Base-by-base conservation (phyloP, 2,113 vertebrate genomes). In the Proterorhinus semilunaris region DNA sequence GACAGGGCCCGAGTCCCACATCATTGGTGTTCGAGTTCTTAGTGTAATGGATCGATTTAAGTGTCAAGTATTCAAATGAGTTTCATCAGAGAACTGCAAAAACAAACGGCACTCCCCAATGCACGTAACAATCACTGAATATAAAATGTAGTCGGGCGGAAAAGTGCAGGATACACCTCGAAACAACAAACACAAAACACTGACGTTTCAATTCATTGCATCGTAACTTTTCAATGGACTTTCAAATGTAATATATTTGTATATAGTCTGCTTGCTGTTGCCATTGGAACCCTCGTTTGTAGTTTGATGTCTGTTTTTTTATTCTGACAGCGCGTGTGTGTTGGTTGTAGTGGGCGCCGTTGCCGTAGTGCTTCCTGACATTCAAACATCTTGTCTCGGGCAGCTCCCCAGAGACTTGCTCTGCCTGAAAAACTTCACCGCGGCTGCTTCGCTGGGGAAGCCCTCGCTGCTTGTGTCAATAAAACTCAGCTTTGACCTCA, bases 391-490 rank as follows among this genome's bases (percentile, higher is more conserved):
- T 62, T 62, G 59, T 45, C 43, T 44, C 8, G 59, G 43, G 59
- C 59, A 46, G 7, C 54, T 27, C 49, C 48, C 27, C 5, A 49
- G 64, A 68, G 45, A 65, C 53, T 48, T 45, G n/a, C 45, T 15
- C 10, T 51, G 61, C 43, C 65, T 7, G 7, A 58, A 67, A 63
- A 58, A 45, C 66, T 72, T 27, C 8, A 55, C 53, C 44, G 55
- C 45, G 45, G 42, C 8, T 17, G 36, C 47, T 57, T 27, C 58
- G 36, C 46, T 55, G 53, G 27, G 51, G 42, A 53, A 15, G 13
- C 21, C 8, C 57, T 57, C 54, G 1, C n/a, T 27, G 47, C 6
- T 43, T 62, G 68, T 64, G 50, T 47, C 51, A 2, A 69, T 63
- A 55, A 21, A 55, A 27, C 21, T 55, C 3, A 51, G 17, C 4